Base-by-base conservation (phyloP, 2,797 vertebrate species). In the Chiloscyllium punctatum region DNA sequence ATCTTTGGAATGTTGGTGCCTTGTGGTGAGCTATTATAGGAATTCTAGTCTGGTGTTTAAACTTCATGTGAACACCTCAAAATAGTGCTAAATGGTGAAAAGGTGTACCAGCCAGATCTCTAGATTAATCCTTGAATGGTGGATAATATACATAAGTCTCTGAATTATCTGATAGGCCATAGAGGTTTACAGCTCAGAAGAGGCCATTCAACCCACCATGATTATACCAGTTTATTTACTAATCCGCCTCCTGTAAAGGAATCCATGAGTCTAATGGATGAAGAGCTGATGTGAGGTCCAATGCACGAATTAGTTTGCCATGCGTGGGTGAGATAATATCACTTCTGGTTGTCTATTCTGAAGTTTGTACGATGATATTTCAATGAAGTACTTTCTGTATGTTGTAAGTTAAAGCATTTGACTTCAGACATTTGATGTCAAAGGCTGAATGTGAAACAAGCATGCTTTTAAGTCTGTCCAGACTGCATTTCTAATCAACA, bases 391-490 rank as follows among this genome's bases (percentile, higher is more conserved):
- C 97, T 96, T 97, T 96, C 97, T 96, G 97, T n/a, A 97, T 97
- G 96, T 97, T 96, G 96, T 96, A 96, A 96, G 96, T 96, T 96
- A 95, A 96, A 96, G 96, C 97, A 97, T 97, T 97, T 97, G 96
- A 97, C 97, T 97, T 96, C 95, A 97, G 97, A 98, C 98, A 97
- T 96, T 95, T 97, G 97, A 98, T 98, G 97, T 98, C 97, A 98
- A 97, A 97, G 7, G 97, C 96, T 96, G 96, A 96, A 96, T 97
- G 96, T 97, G 97, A 97, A 97, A 96, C 96, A 96, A 96, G 96
- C 96, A 97, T 97, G 97, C 97, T 96, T 96, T 97, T 97, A 97
- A 97, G 97, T 97, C 97, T 97, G 37, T 96, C 96, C 96, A 72
- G 74, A 96, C 96, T 97, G 96, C 96, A 96, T 82, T 97, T 97